Conservation (phyloP, 2,797 vertebrate species). For the Enteromius paludinosus region DNA sequence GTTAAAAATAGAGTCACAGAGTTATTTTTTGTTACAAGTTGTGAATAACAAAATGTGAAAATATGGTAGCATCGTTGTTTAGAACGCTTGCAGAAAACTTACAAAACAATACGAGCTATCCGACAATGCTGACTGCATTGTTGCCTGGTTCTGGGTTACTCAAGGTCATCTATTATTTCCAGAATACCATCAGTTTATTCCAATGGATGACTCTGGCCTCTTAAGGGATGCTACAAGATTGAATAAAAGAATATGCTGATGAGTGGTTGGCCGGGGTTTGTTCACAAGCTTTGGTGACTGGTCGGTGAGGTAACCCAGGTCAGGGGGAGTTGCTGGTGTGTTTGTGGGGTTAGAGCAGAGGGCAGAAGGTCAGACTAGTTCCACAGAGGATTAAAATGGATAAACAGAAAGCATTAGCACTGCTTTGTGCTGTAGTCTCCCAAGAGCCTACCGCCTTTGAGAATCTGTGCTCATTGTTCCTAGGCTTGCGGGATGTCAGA, state of each 20-base stretch:
- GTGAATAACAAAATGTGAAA: background rate
- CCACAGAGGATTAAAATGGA: conserved; percentile 69
- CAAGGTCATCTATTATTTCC: conserved; percentile 24
- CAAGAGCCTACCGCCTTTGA: conserved; percentile 65
- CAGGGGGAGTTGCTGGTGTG: conserved; percentile 67
- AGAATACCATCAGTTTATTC: conserved; percentile 42
- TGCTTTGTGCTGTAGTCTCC: conserved; percentile 71
- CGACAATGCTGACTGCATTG: background rate
- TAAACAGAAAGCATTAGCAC: conserved; percentile 73
- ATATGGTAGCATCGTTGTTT: background rate
- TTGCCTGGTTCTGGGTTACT: background rate
- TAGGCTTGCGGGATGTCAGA: conserved; percentile 69
- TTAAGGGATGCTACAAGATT: background rate
- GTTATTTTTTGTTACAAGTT: background rate
- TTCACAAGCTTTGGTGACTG: conserved; percentile 42
- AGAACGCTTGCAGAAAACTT: background rate
- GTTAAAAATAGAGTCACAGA: background rate
- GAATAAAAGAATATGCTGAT: conserved; percentile 44
- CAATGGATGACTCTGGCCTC: conserved; percentile 1
- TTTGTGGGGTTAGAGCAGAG: conserved; percentile 63
- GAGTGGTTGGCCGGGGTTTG: conserved; percentile 19
- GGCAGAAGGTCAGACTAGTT: conserved; percentile 71
- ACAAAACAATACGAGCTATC: background rate
- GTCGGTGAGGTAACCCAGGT: conserved; percentile 53
- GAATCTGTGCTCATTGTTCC: conserved; percentile 70